Evolutionary conservation across 2,888 invertebrate species (phyloP).

Genomic region (Phaedon cochleariae): DNA sequence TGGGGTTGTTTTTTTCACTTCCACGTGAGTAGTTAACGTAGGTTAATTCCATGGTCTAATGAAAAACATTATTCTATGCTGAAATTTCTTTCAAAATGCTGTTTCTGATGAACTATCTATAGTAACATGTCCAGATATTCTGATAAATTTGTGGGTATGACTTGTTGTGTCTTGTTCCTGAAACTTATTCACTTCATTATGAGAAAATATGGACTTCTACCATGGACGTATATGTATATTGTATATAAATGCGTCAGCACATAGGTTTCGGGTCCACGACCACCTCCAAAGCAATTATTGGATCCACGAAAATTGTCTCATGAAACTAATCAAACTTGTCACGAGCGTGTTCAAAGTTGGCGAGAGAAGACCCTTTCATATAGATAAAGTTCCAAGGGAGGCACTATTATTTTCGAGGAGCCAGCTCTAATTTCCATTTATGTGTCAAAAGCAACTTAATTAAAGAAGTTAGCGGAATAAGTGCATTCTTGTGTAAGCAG

Average conservation of each 20-base stretch:
- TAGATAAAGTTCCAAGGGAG: constrained; percentile 43
- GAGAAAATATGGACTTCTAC: no score
- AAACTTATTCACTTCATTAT: no score
- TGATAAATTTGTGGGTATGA: no score
- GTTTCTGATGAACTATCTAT: no score
- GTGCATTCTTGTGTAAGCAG: constrained; percentile 62
- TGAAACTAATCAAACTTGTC: constrained; percentile 42
- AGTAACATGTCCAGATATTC: no score
- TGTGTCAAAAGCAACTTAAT: constrained; percentile 61
- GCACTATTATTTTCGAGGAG: constrained; percentile 53
- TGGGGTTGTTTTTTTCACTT: no score
- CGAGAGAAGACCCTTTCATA: constrained; percentile 38
- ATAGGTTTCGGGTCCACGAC: not conserved
- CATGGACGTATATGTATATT: no score
- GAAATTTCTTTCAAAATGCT: no score
- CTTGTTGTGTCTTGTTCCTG: no score
- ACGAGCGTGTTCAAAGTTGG: constrained; percentile 38
- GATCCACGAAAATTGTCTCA: constrained; percentile 22
- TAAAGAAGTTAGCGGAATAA: constrained; percentile 61
- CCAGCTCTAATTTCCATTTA: constrained; percentile 58
- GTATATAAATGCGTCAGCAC: not conserved
- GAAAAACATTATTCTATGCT: no score
- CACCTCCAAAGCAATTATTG: not conserved
- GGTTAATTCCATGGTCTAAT: no score
- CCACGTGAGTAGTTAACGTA: no score